phyloP scores from a whole-genome alignment of 2,797 vertebrate genomes.

The Urocyon cinereoargenteus region DNA sequence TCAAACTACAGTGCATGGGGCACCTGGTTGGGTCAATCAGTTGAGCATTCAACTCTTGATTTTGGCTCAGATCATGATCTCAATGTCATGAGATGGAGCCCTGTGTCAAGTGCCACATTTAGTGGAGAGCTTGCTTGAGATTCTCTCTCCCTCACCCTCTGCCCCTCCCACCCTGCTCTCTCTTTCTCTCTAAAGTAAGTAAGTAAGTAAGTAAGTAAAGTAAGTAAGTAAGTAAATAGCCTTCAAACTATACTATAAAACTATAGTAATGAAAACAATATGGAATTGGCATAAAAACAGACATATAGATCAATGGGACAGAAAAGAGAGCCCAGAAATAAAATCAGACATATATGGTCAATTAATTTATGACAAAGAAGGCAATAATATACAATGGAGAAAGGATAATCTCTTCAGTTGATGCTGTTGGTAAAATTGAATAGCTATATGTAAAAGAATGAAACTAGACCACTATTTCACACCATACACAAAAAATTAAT shows the following conservation, averaged over 20 bases:
- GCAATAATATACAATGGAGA: neutral
- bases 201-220: no score
- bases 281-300: neutral
- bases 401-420: neutral
- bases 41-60: neutral
- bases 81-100: neutral
- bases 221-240: no score
- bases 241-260: neutral
- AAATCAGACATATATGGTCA: neutral
- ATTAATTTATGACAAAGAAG: neutral
- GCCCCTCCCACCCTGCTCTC: no score
- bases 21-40: neutral
- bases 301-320: neutral
- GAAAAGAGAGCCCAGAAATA: neutral
- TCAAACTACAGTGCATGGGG: neutral
- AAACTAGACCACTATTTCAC: neutral
- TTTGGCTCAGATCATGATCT: neutral
- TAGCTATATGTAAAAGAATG: neutral
- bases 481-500: neutral
- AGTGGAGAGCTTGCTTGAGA: neutral
- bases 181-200: no score
- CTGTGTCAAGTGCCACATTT: neutral
- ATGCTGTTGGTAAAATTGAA: neutral
- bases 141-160: no score
- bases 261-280: neutral